Evolutionary conservation across 2,797 vertebrate genomes (phyloP), one percentile per base, ranked within the genome.

Genomic region (Sibirionetta formosa): DNA sequence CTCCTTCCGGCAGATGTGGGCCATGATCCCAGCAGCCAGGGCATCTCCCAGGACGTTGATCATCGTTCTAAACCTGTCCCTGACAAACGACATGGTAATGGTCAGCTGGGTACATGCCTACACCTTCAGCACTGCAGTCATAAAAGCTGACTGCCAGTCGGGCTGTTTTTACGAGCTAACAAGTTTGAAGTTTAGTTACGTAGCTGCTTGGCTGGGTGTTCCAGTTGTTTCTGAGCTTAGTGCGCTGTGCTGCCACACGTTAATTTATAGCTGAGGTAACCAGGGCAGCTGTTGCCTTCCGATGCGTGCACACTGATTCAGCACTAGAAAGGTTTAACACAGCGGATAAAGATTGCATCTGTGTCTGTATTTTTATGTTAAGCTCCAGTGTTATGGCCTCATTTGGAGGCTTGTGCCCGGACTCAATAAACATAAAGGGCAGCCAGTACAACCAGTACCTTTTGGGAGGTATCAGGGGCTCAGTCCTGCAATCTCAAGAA

Each of bases 1-100:
- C 93, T 99, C 99, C 97, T 99, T 99, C 91, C 99, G 98, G 98
- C 99, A 99, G 97, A 99, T 98, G 85, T 99, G 99, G 84, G 99
- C 99, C 99, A 99, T 99, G 95, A 99, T 99, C 36, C 99, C 99
- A 0, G 99, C 99, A 14, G 99, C 99, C 94, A 99, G 97, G 0
- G 99, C 99, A 0, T 99, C 99, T 2, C 99, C 99, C 98, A 99
- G 98, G 84, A 99, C 99, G 1, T 99, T 99, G 91, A 99, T 99
- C 99, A 99, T 99, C 58, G 99, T 99, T 96, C 99, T 98, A 97
- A 99, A 99, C 88, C 99, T 98, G 98, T 99, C 99, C 97, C 99
- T 99, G 93, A 27, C 73, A 64, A 88, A 88, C 6, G 78, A 92
- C 90, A 90, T 7, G 48, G 22, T 38, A 11, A 24, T 18, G 22